phyloP scores from a whole-genome alignment of 2,888 invertebrate genomes.

The Ernsta delagoae region DNA sequence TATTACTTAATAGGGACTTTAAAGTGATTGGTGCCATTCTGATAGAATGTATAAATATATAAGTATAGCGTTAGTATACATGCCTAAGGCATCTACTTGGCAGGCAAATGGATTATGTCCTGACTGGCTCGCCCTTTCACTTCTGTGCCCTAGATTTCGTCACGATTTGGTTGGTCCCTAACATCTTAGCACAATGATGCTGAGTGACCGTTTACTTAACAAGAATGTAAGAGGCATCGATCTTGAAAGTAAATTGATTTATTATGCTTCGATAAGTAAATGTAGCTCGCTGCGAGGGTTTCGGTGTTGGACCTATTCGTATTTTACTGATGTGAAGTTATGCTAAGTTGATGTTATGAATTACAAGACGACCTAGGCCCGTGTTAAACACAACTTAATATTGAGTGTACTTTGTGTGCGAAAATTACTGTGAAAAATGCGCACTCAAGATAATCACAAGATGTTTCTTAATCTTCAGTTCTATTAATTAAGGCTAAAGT shows the following conservation, averaged over 20 bases:
- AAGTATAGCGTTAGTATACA: conserved; percentile 3
- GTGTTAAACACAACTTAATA: too few relatives aligned
- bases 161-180: conserved; percentile 52
- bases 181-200: conserved; percentile 31
- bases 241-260: neutral
- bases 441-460: too few relatives aligned
- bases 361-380: too few relatives aligned
- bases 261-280: conserved; percentile 8
- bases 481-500: too few relatives aligned
- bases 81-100: conserved; percentile 28
- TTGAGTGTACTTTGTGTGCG: too few relatives aligned
- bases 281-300: neutral
- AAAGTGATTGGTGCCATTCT: neutral
- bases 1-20: neutral
- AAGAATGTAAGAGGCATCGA: conserved; percentile 29
- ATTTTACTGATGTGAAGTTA: too few relatives aligned
- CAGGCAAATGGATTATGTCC: conserved; percentile 36
- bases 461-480: too few relatives aligned
- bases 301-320: too few relatives aligned
- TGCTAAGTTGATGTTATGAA: too few relatives aligned
- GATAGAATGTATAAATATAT: neutral
- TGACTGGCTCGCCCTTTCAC: conserved; percentile 62
- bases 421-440: too few relatives aligned
- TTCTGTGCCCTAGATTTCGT: conserved; percentile 68
- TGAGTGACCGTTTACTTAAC: conserved; percentile 34